Percentiles rank a stretch among this genome's conserved stretches.
Conservation (phyloP, 2,888 invertebrate genomes). For the Acleris cristana region DNA sequence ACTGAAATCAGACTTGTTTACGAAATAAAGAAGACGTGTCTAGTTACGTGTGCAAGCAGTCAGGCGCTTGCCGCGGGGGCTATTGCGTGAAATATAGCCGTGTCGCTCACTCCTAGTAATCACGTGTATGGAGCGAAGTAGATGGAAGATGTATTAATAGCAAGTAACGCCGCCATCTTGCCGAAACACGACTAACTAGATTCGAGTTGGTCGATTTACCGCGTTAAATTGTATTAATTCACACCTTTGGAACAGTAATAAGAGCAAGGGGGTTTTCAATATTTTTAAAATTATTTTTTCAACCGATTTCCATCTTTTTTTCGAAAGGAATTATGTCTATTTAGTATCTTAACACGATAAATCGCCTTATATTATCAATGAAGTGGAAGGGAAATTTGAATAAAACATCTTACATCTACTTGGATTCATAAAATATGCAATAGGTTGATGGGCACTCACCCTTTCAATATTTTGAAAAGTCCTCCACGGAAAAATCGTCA, state of each 20-base stretch:
- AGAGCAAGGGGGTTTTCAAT: background rate
- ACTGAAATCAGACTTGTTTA: slow-evolving; percentile 71
- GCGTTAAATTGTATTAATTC: slow-evolving; percentile 26
- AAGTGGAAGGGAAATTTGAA: slow-evolving; percentile 4
- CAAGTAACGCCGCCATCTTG: slow-evolving; percentile 80
- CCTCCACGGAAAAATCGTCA: slow-evolving; percentile 75
- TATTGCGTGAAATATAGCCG: slow-evolving; percentile 64
- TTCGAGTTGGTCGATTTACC: slow-evolving; percentile 44
- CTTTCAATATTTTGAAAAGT: slow-evolving; percentile 59
- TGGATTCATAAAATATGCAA: slow-evolving; percentile 36
- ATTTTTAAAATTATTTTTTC: slow-evolving; percentile 12
- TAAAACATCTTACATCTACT: slow-evolving; percentile 1
- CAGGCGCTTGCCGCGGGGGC: slow-evolving; percentile 51
- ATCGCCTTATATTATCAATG: slow-evolving; percentile 22
- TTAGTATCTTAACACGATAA: slow-evolving; percentile 23
- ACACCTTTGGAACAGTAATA: background rate
- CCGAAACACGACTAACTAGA: slow-evolving; percentile 69
- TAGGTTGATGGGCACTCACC: slow-evolving; percentile 61
- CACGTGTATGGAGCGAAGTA: slow-evolving; percentile 49
- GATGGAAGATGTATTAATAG: slow-evolving; percentile 74
- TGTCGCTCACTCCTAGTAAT: slow-evolving; percentile 57
- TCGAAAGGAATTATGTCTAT: background rate
- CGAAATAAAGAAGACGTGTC: slow-evolving; percentile 79
- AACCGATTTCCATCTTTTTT: background rate
- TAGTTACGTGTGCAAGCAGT: slow-evolving; percentile 78